Evolutionary conservation across 2,113 vertebrate genomes (phyloP), one percentile per base, ranked within the genome.

Genomic region (Periophthalmodon schlosseri): DNA sequence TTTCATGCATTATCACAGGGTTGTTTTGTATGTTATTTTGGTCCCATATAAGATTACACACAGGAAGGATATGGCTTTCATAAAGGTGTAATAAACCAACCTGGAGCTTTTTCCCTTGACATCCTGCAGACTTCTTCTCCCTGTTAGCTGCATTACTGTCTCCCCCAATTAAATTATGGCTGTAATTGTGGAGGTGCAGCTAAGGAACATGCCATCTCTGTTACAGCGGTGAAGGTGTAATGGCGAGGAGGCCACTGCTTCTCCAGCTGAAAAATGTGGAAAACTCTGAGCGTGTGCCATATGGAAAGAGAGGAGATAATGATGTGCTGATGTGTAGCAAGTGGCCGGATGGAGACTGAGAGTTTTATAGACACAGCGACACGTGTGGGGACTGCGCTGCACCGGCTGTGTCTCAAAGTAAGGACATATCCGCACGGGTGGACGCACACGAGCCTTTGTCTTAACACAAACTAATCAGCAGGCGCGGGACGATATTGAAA

Each of bases 111-210:
- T 78, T 65, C 68, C 44, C 36, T 21, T 71, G 71, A 72, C 52
- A 77, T 73, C 47, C 28, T 36, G 47, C 57, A 1, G 0, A 58
- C 60, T 79, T 39, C 64, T 57, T 67, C 47, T 64, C 23, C 50
- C 74, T 50, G 34, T 87, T 82, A 79, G 72, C 69, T 61, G 50
- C 61, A 78, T 81, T 84, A 79, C 39, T 58, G 73, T 84, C 74
- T 68, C 49, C 49, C 36, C 56, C 58, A 72, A 68, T 84, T 63
- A 87, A 84, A 85, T 84, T 36, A 84, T 74, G 66, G 69, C 50
- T 60, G 68, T 86, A 81, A 85, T 85, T 77, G 74, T 74, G 68
- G 85, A 85, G 82, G 76, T 90, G 79, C 82, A 70, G 65, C 68
- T 36, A 65, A 67, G 63, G 76, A 79, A 74, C 73, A 74, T 84